Evolutionary conservation across 2,113 vertebrate genomes (phyloP).

Genomic region (Mesitornis unicolor): DNA sequence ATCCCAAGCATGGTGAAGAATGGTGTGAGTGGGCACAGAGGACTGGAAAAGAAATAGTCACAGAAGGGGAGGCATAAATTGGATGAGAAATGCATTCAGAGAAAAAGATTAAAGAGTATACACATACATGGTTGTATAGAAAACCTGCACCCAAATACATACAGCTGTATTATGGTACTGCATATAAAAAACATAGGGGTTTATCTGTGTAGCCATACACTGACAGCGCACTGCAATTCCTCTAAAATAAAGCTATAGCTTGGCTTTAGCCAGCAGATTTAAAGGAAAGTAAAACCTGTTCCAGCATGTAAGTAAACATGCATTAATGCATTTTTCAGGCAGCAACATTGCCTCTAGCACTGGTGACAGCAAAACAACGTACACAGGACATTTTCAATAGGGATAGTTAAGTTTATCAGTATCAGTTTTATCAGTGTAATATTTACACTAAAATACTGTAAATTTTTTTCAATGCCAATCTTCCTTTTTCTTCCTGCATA

Average conservation of each 20-base stretch:
- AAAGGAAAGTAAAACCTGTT: neutral
- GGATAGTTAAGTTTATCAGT: neutral
- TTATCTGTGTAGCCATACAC: neutral
- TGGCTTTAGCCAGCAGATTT: neutral
- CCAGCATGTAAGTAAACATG: neutral
- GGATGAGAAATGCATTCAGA: neutral
- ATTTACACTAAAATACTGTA: neutral
- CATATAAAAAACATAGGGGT: fast-evolving
- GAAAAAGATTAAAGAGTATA: neutral
- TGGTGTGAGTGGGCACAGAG: fast-evolving
- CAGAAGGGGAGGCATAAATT: neutral
- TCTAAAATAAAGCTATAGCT: neutral
- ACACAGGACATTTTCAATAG: neutral
- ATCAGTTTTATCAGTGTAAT: too few species aligned
- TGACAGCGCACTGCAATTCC: neutral
- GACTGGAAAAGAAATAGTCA: neutral
- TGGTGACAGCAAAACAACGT: neutral
- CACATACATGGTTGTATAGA: neutral
- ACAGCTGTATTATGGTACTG: neutral
- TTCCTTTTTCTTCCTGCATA: neutral
- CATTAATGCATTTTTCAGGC: too few species aligned
- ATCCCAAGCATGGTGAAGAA: neutral
- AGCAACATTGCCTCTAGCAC: neutral
- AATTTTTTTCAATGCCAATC: neutral
- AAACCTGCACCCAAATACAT: neutral